Conservation (phyloP, 2,888 invertebrate species). For the Pandemis cinnamomeana region DNA sequence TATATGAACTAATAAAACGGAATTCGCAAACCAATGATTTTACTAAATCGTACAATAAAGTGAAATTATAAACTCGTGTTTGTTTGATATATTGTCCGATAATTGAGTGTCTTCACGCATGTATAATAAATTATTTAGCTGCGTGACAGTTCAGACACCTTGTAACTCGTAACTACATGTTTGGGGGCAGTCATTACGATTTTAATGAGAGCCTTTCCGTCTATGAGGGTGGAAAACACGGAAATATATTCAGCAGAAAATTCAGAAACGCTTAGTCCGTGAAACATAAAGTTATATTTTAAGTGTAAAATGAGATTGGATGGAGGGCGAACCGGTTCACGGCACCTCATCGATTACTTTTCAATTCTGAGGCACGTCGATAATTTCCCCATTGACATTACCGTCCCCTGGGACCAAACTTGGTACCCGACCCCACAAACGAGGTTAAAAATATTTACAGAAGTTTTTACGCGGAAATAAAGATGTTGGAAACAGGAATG, state of each 20-base stretch:
- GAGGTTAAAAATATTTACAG: constrained; percentile 30
- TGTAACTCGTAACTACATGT: constrained; percentile 13
- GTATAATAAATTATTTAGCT: background rate
- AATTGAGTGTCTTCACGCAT: constrained; percentile 8
- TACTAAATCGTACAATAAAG: background rate
- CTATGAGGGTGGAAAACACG: constrained; percentile 6
- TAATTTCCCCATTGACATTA: constrained; percentile 48
- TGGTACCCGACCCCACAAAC: constrained; percentile 7
- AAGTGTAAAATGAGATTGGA: constrained; percentile 29
- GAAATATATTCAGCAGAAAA: constrained; percentile 22
- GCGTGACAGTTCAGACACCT: constrained; percentile 13
- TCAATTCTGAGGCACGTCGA: constrained; percentile 48
- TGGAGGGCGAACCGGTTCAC: constrained; percentile 19
- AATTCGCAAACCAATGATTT: background rate
- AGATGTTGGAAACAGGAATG: background rate
- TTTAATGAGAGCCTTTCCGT: constrained; percentile 22
- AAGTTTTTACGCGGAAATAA: constrained; percentile 25
- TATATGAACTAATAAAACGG: background rate
- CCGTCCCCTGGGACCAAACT: constrained; percentile 1
- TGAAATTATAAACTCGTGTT: background rate
- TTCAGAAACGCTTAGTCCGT: background rate
- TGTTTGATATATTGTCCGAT: background rate
- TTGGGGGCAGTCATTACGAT: constrained; percentile 11
- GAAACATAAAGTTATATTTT: constrained; percentile 35
- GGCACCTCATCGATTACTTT: constrained; percentile 59